Evolutionary conservation across 1,140 invertebrate species (phyloP).

Genomic region (Diploscapter pachys): DNA sequence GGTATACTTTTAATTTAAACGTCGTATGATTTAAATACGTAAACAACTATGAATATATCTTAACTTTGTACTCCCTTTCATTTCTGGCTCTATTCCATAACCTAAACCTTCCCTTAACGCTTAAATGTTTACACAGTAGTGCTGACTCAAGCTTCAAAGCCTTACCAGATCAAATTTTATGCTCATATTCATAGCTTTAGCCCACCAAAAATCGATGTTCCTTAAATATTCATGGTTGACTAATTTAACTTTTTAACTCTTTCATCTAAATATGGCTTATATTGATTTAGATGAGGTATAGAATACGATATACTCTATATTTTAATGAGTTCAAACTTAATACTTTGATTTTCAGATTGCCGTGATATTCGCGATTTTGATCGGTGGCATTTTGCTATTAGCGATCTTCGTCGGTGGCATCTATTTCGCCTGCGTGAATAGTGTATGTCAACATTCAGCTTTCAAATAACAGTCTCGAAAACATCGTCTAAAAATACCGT

Average conservation of each 20-base stretch:
- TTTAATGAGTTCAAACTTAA: slow-evolving; percentile 18
- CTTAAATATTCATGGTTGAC: no score
- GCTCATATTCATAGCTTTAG: slow-evolving; percentile 1
- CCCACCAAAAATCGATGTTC: no score
- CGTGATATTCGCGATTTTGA: slow-evolving; percentile 39
- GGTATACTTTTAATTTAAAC: slow-evolving; percentile 11
- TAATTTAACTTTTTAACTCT: no score
- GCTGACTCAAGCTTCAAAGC: neutral
- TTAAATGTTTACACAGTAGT: neutral
- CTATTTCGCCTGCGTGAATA: slow-evolving; percentile 6
- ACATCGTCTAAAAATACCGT: neutral
- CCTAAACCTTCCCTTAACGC: slow-evolving; percentile 8
- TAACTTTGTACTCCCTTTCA: neutral
- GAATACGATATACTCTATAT: neutral
- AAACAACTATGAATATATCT: neutral
- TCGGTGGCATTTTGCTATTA: slow-evolving; percentile 32
- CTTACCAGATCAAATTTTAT: slow-evolving; percentile 6
- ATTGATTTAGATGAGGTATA: neutral
- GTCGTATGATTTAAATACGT: neutral
- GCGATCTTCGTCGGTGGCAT: slow-evolving; percentile 23
- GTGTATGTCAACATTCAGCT: neutral
- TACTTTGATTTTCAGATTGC: slow-evolving; percentile 33
- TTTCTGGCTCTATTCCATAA: slow-evolving; percentile 21
- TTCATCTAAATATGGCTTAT: no score
- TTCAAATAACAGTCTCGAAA: neutral